A percentile compares a stretch with the other conserved stretches of the same genome.
These are phyloP conservation scores for Maccullochella peelii DNA, from an alignment of 2,113 vertebrate genomes.

Conservation along the genomic window DNA sequence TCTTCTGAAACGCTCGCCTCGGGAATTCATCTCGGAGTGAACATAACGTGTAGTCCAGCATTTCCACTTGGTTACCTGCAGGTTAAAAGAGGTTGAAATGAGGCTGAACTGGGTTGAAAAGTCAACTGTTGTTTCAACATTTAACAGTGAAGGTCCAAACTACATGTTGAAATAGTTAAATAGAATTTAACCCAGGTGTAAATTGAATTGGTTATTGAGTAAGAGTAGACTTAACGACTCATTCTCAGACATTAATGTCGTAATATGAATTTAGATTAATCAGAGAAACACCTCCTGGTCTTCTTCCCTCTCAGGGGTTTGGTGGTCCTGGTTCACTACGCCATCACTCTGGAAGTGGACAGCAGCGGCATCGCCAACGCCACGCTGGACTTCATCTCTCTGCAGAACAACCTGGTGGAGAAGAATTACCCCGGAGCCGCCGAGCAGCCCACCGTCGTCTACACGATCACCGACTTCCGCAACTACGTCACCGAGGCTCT, in stretches of 20 bases:
- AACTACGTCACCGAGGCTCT: conserved; percentile 91
- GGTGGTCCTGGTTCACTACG: conserved; percentile 89
- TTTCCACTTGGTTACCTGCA: no score
- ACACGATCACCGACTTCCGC: conserved; percentile 91
- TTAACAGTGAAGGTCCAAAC: no score
- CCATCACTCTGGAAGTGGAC: conserved; percentile 89
- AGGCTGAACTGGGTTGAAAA: no score
- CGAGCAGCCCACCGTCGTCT: conserved; percentile 90
- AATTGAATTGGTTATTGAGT: no score
- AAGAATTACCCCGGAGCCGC: conserved; percentile 85
- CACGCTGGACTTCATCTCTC: conserved; percentile 90
- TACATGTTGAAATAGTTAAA: no score
- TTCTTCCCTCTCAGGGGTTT: conserved; percentile 75
- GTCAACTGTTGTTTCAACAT: no score
- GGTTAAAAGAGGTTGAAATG: no score
- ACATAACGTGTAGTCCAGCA: no score
- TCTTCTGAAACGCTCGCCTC: not conserved
- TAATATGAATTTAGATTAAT: no score
- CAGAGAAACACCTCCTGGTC: not conserved
- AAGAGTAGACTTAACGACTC: no score
- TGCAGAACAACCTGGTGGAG: conserved; percentile 93
- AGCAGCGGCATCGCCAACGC: conserved; percentile 84
- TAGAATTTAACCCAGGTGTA: no score
- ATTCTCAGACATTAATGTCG: no score
- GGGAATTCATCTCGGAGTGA: not conserved